These are phyloP conservation scores for Pseudomyrmex pallidus DNA, from an alignment of 1,140 invertebrate genomes.

Conservation along the genomic window DNA sequence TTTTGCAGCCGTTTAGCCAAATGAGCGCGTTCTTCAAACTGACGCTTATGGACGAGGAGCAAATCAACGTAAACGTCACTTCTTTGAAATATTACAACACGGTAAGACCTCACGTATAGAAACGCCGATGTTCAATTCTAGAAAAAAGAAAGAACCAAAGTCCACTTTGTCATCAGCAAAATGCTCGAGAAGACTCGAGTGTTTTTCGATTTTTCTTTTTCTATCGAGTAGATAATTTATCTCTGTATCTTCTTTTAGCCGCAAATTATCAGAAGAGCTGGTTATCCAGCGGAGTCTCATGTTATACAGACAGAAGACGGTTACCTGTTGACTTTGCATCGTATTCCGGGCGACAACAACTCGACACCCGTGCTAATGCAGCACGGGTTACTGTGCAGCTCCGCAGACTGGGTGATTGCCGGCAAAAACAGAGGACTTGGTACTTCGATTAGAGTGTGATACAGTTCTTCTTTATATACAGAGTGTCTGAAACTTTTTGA, in stretches of 20 bases:
- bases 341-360: slow-evolving; percentile 87
- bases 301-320: slow-evolving; percentile 89
- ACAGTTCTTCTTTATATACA: too few relatives aligned
- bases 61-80: too few relatives aligned
- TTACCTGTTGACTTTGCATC: slow-evolving; percentile 90
- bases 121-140: too few relatives aligned
- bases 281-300: slow-evolving; percentile 90
- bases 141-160: too few relatives aligned
- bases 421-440: slow-evolving; percentile 88
- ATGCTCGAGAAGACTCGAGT: too few relatives aligned
- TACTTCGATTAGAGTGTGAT: slow-evolving; percentile 62
- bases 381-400: slow-evolving; percentile 89
- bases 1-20: neutral
- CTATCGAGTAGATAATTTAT: neutral
- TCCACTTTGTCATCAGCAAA: too few relatives aligned
- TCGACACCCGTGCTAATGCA: slow-evolving; percentile 86
- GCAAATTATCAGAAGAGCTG: slow-evolving; percentile 87
- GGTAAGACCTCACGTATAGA: too few relatives aligned
- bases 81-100: too few relatives aligned
- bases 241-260: slow-evolving; percentile 78
- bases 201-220: neutral
- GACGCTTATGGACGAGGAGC: too few relatives aligned
- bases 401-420: slow-evolving; percentile 88
- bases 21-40: too few relatives aligned
- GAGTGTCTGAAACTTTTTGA: too few relatives aligned